Evolutionary conservation across 2,797 vertebrate species (phyloP).

Genomic region (Paedocypris micromegethes): DNA sequence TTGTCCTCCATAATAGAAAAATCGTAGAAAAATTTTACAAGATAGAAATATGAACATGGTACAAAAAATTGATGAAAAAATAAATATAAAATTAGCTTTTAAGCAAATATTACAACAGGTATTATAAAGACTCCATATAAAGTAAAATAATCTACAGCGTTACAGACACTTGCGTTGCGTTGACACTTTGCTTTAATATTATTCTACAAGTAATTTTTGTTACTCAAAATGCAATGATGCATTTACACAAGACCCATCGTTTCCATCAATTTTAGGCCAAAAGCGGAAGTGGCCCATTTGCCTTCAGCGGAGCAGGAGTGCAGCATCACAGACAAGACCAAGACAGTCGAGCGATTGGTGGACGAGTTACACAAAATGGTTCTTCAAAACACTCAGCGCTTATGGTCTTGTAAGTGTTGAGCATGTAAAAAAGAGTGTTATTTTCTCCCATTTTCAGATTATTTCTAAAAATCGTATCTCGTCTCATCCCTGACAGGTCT

Average conservation of each 20-base stretch:
- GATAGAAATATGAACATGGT: no score
- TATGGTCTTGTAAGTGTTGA: conserved; percentile 65
- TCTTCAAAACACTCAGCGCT: conserved; percentile 63
- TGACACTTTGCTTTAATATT: no score
- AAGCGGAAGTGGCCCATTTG: conserved; percentile 54
- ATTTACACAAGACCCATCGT: background rate
- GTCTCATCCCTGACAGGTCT: conserved; percentile 55
- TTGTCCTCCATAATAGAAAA: no score
- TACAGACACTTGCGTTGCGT: no score
- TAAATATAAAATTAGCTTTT: no score
- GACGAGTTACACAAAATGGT: conserved; percentile 63
- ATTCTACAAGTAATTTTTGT: no score
- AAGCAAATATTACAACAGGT: no score
- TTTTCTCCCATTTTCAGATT: no score
- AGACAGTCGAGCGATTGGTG: conserved; percentile 62
- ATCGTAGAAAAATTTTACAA: no score
- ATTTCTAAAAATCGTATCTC: background rate
- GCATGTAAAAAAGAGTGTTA: background rate
- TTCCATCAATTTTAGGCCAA: conserved; percentile 49
- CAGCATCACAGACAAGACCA: conserved; percentile 59
- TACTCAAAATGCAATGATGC: background rate
- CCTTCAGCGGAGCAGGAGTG: conserved; percentile 52
- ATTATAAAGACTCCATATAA: no score
- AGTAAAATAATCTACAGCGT: no score
- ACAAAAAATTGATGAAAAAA: no score